A percentile compares a stretch with the other conserved stretches of the same genome.
These are phyloP conservation scores for Suillia variegata DNA, from an alignment of 2,888 invertebrate genomes.

Conservation along the genomic window DNA sequence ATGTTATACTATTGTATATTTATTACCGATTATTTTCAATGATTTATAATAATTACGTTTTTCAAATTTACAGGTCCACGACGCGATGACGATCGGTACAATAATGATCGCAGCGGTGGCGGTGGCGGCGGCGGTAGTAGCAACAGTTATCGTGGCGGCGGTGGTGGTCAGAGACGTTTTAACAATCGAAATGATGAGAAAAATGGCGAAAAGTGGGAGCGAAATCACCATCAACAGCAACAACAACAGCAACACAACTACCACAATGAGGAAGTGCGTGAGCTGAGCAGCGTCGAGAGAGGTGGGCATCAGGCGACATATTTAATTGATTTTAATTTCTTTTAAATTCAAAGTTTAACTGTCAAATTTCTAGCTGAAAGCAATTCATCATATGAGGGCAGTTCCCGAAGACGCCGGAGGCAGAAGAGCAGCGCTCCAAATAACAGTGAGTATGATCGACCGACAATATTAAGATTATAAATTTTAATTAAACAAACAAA, in stretches of 20 bases:
- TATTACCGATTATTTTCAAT: not conserved
- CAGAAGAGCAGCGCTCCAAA: slow-evolving; percentile 58
- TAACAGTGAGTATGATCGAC: slow-evolving; percentile 59
- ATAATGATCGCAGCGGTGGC: slow-evolving; percentile 49
- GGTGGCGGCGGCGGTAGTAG: slow-evolving; percentile 37
- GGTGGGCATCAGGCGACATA: slow-evolving; percentile 38
- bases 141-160: slow-evolving; percentile 39
- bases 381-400: slow-evolving; percentile 60
- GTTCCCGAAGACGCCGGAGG: slow-evolving; percentile 58
- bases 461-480: too few species aligned
- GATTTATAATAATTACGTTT: not conserved
- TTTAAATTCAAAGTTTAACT: not conserved
- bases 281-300: slow-evolving; percentile 60
- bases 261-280: slow-evolving; percentile 57
- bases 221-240: slow-evolving; percentile 56
- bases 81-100: slow-evolving; percentile 57
- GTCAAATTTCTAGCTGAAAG: slow-evolving; percentile 54
- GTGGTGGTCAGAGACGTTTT: slow-evolving; percentile 52
- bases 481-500: too few species aligned
- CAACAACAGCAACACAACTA: slow-evolving; percentile 57
- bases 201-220: too few species aligned
- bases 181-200: slow-evolving; percentile 54
- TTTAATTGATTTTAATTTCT: not conserved
- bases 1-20: slow-evolving; percentile 6
- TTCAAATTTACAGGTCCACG: slow-evolving; percentile 43